phyloP scores from a whole-genome alignment of 2,113 vertebrate genomes.

The Circaetus gallicus region DNA sequence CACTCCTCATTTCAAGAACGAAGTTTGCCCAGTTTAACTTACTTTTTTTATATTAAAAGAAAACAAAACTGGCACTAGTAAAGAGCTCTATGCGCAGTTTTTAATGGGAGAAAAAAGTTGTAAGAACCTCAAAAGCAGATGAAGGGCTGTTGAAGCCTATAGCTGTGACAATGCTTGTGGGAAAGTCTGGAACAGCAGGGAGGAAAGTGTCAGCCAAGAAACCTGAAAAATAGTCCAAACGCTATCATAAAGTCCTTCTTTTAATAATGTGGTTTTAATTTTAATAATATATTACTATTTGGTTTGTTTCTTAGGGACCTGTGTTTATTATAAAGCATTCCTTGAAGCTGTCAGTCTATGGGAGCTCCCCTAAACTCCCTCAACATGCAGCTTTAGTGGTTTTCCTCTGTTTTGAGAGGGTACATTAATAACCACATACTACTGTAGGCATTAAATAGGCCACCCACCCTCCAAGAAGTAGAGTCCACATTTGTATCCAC shows the following conservation, averaged over 20 bases:
- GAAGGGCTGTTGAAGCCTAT: constrained; percentile 33
- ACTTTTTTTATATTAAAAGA: constrained; percentile 10
- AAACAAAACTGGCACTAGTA: constrained; percentile 15
- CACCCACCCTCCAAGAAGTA: constrained; percentile 2
- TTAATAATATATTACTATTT: constrained; percentile 40
- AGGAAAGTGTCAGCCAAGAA: constrained; percentile 46
- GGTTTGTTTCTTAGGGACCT: constrained; percentile 51
- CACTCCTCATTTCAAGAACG: not conserved
- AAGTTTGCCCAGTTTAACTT: not conserved
- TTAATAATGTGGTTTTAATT: constrained; percentile 44
- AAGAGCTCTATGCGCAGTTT: not conserved
- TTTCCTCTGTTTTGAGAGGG: constrained; percentile 26
- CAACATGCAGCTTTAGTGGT: not conserved
- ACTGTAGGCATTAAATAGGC: constrained; percentile 5
- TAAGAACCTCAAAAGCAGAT: constrained; percentile 24
- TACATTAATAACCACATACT: constrained; percentile 10
- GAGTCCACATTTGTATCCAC: not conserved
- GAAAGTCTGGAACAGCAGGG: constrained; percentile 51
- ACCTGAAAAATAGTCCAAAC: constrained; percentile 58
- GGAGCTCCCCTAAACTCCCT: not conserved
- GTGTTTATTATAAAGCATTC: constrained; percentile 20
- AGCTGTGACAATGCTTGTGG: constrained; percentile 42
- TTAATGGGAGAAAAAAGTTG: not conserved
- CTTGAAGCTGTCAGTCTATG: not conserved
- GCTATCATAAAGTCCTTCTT: constrained; percentile 25